These are phyloP conservation scores for Salvelinus fontinalis DNA, from an alignment of 2,113 vertebrate genomes.

Conservation along the genomic window DNA sequence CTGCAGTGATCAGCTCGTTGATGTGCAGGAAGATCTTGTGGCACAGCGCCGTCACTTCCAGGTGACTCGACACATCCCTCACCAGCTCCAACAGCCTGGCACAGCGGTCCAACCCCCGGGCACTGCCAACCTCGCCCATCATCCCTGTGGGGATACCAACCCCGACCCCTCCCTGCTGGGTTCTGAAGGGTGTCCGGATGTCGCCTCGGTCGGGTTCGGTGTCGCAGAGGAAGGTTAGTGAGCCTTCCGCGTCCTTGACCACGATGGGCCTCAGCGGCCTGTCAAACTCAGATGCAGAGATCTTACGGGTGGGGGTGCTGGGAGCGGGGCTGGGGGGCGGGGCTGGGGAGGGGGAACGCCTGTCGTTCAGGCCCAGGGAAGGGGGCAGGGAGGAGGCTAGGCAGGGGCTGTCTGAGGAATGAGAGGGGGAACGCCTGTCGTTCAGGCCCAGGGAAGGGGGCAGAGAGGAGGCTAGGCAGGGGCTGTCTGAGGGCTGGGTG, in stretches of 20 bases:
- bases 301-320: slow-evolving; percentile 86
- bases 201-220: slow-evolving; percentile 71
- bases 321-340: slow-evolving; percentile 70
- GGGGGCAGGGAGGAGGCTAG: slow-evolving; percentile 53
- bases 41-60: slow-evolving; percentile 94
- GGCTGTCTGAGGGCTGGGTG: slow-evolving; percentile 66
- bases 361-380: slow-evolving; percentile 58
- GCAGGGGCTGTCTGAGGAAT: slow-evolving; percentile 67
- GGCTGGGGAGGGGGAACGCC: slow-evolving; percentile 46
- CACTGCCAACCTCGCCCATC: slow-evolving; percentile 29
- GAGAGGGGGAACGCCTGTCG: slow-evolving; percentile 51
- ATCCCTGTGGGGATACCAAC: slow-evolving; percentile 22
- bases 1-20: slow-evolving; percentile 90
- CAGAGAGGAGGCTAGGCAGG: slow-evolving; percentile 55
- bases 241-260: slow-evolving; percentile 90
- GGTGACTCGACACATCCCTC: slow-evolving; percentile 93
- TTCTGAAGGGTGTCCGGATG: slow-evolving; percentile 70
- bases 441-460: slow-evolving; percentile 58
- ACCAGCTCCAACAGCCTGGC: slow-evolving; percentile 92
- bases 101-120: slow-evolving; percentile 74
- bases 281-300: slow-evolving; percentile 97
- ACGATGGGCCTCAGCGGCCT: slow-evolving; percentile 92
- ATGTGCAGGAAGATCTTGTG: slow-evolving; percentile 98
- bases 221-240: slow-evolving; percentile 88
- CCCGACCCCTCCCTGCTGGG: slow-evolving; percentile 53